These are phyloP conservation scores for Embidobia sp. DNA, from an alignment of 2,888 invertebrate genomes.

Conservation along the genomic window DNA sequence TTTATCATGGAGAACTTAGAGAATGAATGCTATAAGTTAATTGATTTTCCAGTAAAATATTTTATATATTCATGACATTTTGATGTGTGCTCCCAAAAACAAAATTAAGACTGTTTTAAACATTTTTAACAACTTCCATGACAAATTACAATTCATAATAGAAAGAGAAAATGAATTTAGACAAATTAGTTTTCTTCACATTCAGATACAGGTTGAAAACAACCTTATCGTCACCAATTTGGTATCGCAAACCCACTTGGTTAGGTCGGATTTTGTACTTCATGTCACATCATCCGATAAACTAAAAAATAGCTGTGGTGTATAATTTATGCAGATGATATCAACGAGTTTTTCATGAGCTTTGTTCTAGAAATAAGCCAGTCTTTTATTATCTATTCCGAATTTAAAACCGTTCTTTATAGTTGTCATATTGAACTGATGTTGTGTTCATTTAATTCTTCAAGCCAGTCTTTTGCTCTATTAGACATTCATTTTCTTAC, in stretches of 20 bases:
- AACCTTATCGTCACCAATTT: background rate
- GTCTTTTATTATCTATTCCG: too few relatives aligned
- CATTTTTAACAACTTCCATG: conserved; percentile 12
- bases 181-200: conserved; percentile 9
- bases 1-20: conserved; percentile 27
- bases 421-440: too few relatives aligned
- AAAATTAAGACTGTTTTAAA: background rate
- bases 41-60: conserved; percentile 8
- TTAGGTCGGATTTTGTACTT: conserved; percentile 4
- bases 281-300: conserved; percentile 5
- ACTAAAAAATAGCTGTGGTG: conserved; percentile 10
- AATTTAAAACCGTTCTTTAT: too few relatives aligned
- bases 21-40: background rate
- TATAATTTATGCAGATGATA: too few relatives aligned
- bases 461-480: too few relatives aligned
- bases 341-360: too few relatives aligned
- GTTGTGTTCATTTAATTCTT: too few relatives aligned
- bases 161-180: background rate
- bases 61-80: conserved; percentile 42
- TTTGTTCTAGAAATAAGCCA: too few relatives aligned
- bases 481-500: too few relatives aligned
- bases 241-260: background rate
- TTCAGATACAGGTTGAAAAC: background rate
- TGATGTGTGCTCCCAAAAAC: conserved; percentile 12
- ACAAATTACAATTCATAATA: background rate